Evolutionary conservation across 2,888 invertebrate species (phyloP).

Genomic region (Cephus sareptanus): DNA sequence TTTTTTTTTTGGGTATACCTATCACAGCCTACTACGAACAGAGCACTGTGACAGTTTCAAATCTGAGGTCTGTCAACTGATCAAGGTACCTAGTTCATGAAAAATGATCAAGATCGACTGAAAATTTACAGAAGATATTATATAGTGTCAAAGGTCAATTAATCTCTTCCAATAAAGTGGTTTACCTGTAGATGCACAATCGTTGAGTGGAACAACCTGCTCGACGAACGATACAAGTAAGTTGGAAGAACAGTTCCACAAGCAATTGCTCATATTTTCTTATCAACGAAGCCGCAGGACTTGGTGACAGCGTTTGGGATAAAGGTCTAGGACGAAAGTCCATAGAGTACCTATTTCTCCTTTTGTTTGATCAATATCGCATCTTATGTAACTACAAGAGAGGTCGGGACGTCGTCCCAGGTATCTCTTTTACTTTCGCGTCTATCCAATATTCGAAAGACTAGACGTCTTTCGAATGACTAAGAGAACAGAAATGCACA

Average conservation of each 20-base stretch:
- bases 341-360: slow-evolving; percentile 36
- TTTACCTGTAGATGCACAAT: slow-evolving; percentile 23
- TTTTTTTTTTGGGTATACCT: too few relatives aligned
- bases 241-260: slow-evolving; percentile 33
- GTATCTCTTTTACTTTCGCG: neutral
- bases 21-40: too few relatives aligned
- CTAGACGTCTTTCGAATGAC: neutral
- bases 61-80: too few relatives aligned
- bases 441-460: neutral
- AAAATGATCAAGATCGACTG: too few relatives aligned
- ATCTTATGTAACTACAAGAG: slow-evolving; percentile 24
- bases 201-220: slow-evolving; percentile 24
- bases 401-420: neutral
- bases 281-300: neutral
- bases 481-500: neutral
- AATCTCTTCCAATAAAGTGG: neutral
- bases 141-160: too few relatives aligned
- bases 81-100: too few relatives aligned
- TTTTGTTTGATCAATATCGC: slow-evolving; percentile 59
- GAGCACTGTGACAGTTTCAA: too few relatives aligned
- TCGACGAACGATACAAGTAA: slow-evolving; percentile 30
- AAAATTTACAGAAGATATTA: too few relatives aligned
- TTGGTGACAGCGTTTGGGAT: slow-evolving; percentile 13
- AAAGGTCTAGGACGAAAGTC: slow-evolving; percentile 20
- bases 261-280: slow-evolving; percentile 28